Percentiles rank a stretch among this genome's conserved stretches.
phyloP scores from a whole-genome alignment of 2,797 vertebrate genomes.

The Heteromormyrus szaboi region DNA sequence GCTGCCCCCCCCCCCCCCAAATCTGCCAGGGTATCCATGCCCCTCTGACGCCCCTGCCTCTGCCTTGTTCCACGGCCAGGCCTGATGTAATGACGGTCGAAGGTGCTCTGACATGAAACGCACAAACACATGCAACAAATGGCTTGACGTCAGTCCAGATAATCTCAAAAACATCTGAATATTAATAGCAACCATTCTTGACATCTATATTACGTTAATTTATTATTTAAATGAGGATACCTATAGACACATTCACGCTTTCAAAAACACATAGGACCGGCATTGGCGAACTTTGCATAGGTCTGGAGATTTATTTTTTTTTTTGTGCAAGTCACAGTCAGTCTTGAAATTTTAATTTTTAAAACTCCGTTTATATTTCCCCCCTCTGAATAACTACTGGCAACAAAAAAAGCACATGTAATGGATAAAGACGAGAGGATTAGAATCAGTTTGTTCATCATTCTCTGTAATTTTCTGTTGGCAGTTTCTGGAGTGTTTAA shows the following conservation, averaged over 20 bases:
- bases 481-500: neutral
- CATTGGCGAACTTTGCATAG: neutral
- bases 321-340: neutral
- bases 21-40: neutral
- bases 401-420: neutral
- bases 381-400: neutral
- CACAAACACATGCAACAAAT: neutral
- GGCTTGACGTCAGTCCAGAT: neutral
- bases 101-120: neutral
- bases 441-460: neutral
- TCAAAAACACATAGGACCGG: neutral
- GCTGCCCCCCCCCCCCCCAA: neutral
- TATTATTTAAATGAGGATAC: neutral
- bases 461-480: neutral
- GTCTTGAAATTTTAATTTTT: neutral
- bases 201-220: neutral
- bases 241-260: neutral
- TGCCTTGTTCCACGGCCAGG: neutral
- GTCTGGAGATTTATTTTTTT: neutral
- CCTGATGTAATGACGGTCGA: neutral
- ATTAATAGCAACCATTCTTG: neutral
- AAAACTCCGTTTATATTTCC: neutral
- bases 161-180: neutral
- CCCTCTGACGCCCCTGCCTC: neutral
- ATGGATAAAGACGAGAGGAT: neutral